Evolutionary conservation across 2,888 invertebrate genomes (phyloP).

Genomic region (Trachelus iudaicus): DNA sequence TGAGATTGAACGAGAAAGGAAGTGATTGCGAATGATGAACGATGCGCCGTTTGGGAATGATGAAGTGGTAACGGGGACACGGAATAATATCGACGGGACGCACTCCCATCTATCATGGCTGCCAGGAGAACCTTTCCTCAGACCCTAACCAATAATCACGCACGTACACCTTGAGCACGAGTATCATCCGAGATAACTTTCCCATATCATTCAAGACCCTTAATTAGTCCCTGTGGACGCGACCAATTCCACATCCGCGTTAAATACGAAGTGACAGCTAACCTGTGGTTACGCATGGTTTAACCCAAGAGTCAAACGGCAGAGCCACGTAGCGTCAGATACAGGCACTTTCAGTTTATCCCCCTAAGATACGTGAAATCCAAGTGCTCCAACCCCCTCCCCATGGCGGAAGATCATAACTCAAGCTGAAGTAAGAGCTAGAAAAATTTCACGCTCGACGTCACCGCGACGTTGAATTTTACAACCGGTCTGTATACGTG

Average conservation of each 20-base stretch:
- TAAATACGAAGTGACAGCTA: neutral
- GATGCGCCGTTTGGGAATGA: constrained; percentile 51
- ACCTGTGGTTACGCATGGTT: neutral
- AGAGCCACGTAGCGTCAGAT: neutral
- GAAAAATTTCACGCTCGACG: constrained; percentile 39
- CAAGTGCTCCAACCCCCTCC: constrained; percentile 35
- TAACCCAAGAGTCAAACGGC: neutral
- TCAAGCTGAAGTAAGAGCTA: constrained; percentile 30
- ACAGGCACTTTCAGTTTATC: constrained; percentile 10
- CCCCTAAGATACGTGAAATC: constrained; percentile 38
- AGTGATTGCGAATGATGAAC: constrained; percentile 60
- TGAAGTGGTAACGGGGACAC: constrained; percentile 53
- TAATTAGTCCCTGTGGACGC: neutral
- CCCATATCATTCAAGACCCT: neutral
- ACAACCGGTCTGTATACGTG: neutral
- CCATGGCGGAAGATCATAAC: constrained; percentile 30
- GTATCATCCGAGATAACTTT: neutral
- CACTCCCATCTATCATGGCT: constrained; percentile 50
- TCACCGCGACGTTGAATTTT: constrained; percentile 26
- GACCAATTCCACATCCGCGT: neutral
- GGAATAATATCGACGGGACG: constrained; percentile 53
- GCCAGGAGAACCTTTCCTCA: constrained; percentile 28
- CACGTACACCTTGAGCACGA: constrained; percentile 32
- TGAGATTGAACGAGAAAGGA: constrained; percentile 51
- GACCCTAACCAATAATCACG: constrained; percentile 37